A percentile compares a stretch with the other conserved stretches of the same genome.
Conservation (phyloP, 2,113 vertebrate genomes). For the Triplophysa tibetana region DNA sequence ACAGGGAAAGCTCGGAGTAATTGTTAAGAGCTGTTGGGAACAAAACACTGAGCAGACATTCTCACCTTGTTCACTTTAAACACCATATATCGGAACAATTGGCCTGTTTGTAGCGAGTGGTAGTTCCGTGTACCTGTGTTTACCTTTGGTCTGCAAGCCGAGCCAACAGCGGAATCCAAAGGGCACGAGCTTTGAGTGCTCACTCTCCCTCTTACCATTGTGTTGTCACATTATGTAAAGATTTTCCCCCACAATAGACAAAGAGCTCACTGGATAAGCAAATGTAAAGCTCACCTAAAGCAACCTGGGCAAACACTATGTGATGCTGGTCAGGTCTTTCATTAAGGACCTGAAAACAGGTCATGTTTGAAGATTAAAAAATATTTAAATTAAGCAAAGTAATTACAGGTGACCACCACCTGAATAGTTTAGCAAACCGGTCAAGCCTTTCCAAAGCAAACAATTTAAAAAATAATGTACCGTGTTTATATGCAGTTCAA, state of each 20-base stretch:
- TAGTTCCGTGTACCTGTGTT: conserved; percentile 69
- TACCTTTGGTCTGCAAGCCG: conserved; percentile 70
- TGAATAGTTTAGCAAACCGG: too few relatives aligned
- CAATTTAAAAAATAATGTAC: too few relatives aligned
- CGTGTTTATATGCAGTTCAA: too few relatives aligned
- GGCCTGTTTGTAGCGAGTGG: conserved; percentile 65
- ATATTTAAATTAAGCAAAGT: neutral
- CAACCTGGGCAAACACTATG: conserved; percentile 12
- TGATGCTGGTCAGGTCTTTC: neutral
- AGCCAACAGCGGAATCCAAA: conserved; percentile 69
- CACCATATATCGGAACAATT: conserved; percentile 73
- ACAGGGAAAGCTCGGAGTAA: conserved; percentile 24
- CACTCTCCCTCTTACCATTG: conserved; percentile 45
- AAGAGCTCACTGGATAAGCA: conserved; percentile 21
- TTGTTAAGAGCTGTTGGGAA: conserved; percentile 53
- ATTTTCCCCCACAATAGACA: conserved; percentile 15
- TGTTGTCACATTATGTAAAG: conserved; percentile 23
- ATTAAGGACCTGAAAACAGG: neutral
- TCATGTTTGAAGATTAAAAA: neutral
- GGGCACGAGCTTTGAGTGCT: conserved; percentile 56
- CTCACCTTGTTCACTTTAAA: conserved; percentile 66
- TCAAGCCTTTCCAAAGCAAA: too few relatives aligned
- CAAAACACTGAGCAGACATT: conserved; percentile 43
- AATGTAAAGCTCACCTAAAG: conserved; percentile 7
- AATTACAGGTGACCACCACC: too few relatives aligned